phyloP scores from a whole-genome alignment of 2,888 invertebrate species.

The Cyclophora albipunctata region DNA sequence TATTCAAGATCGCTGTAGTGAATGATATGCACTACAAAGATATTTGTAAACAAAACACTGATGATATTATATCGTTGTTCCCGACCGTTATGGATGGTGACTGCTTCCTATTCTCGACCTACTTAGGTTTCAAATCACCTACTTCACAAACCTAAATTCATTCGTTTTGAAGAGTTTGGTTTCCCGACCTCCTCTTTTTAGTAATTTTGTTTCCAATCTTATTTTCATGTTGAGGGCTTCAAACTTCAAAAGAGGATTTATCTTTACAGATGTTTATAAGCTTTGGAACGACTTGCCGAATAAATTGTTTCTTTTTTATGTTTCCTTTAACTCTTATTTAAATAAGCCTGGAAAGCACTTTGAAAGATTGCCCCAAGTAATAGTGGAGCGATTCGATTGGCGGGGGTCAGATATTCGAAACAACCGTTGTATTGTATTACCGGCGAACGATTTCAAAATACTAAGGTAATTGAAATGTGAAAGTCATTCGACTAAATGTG shows the following conservation, averaged over 20 bases:
- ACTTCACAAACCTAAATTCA: too few species aligned
- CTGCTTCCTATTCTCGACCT: too few species aligned
- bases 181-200: background rate
- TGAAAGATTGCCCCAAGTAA: conserved; percentile 18
- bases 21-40: too few species aligned
- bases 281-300: conserved; percentile 12
- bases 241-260: conserved; percentile 18
- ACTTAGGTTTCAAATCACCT: too few species aligned
- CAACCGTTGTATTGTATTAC: conserved; percentile 9
- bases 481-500: conserved; percentile 38
- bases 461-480: conserved; percentile 26
- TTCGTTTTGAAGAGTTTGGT: too few species aligned
- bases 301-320: conserved; percentile 23
- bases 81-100: too few species aligned
- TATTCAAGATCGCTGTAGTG: too few species aligned
- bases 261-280: conserved; percentile 15
- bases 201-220: conserved; percentile 17
- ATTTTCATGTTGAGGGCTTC: conserved; percentile 11
- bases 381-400: conserved; percentile 7
- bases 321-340: conserved; percentile 13
- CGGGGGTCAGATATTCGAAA: conserved; percentile 3
- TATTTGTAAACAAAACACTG: too few species aligned
- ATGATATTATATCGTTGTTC: too few species aligned
- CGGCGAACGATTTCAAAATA: conserved; percentile 16
- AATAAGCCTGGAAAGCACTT: conserved; percentile 18